These are phyloP conservation scores for Panthera leo DNA, from an alignment of 2,113 vertebrate genomes.

Conservation along the genomic window DNA sequence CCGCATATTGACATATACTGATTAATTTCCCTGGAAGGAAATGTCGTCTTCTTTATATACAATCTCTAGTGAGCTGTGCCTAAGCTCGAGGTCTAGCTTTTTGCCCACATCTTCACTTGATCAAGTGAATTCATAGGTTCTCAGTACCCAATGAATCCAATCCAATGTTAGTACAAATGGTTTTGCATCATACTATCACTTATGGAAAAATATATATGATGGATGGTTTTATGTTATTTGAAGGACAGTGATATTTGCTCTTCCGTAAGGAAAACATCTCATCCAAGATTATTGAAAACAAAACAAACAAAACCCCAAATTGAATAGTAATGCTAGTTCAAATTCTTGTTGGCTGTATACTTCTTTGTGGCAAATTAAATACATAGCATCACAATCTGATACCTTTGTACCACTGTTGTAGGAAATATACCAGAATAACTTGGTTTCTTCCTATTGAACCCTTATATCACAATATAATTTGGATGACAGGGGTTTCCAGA, in stretches of 20 bases:
- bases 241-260: neutral
- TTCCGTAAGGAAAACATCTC: neutral
- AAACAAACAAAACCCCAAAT: neutral
- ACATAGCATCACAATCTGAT: neutral
- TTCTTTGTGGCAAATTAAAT: neutral
- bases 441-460: neutral
- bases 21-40: neutral
- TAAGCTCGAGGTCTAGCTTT: neutral
- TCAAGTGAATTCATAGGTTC: neutral
- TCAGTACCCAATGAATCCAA: neutral
- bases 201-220: neutral
- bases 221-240: neutral
- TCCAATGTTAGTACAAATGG: neutral
- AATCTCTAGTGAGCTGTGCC: neutral
- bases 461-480: neutral
- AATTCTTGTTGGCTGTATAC: neutral
- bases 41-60: neutral
- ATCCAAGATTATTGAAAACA: neutral
- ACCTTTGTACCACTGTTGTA: neutral
- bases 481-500: neutral
- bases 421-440: neutral
- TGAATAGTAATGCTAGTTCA: neutral
- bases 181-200: slow-evolving; percentile 2
- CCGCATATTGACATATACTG: neutral
- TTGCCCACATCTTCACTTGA: neutral